These are phyloP conservation scores for Procapra przewalskii DNA, from an alignment of 2,113 vertebrate genomes.

Conservation along the genomic window DNA sequence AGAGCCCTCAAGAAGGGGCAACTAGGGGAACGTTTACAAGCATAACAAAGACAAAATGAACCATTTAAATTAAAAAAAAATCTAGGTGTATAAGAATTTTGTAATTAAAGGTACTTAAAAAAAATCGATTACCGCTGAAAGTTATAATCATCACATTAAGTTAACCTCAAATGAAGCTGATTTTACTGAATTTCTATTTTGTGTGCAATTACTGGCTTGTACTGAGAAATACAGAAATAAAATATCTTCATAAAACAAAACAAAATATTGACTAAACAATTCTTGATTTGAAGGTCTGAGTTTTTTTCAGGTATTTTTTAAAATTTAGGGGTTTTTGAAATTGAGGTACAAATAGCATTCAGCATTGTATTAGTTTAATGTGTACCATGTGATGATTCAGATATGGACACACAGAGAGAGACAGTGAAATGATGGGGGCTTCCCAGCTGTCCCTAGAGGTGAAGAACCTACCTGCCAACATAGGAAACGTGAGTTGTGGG, in stretches of 20 bases:
- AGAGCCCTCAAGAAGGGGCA: not conserved
- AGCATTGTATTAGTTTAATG: not conserved
- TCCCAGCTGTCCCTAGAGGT: not conserved
- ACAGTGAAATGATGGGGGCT: not conserved
- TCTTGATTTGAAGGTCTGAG: not conserved
- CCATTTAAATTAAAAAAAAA: not conserved
- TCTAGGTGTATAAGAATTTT: not conserved
- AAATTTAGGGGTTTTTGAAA: not conserved
- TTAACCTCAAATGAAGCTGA: not conserved
- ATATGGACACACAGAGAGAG: not conserved
- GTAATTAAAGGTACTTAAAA: not conserved
- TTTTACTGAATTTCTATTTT: not conserved
- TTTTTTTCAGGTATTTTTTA: not conserved
- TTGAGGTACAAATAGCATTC: not conserved
- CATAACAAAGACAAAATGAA: not conserved
- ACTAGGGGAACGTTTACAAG: not conserved
- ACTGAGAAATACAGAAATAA: not conserved
- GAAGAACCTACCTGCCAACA: not conserved
- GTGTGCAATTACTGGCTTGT: not conserved
- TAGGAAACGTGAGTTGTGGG: rapidly evolving
- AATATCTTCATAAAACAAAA: not conserved
- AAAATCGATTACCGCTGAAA: not conserved
- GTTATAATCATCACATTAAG: not conserved
- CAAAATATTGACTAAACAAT: not conserved
- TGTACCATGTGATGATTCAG: not conserved